Base-by-base conservation (phyloP, 1,140 invertebrate species). In the Aphidius ervi region DNA sequence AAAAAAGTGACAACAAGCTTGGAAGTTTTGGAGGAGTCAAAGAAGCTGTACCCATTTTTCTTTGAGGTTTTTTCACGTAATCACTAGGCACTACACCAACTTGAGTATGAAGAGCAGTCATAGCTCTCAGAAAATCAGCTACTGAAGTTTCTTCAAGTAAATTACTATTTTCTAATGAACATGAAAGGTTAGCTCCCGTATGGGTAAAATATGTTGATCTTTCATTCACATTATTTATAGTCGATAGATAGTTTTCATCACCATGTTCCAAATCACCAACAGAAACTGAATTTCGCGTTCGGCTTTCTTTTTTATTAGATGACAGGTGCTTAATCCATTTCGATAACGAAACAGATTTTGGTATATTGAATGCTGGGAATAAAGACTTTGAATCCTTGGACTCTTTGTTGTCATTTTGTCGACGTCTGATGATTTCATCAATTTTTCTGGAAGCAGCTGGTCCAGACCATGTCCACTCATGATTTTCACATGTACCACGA, bases 81-180 rank as follows among this genome's bases (percentile, higher is more conserved):
- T 77, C 23, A 3, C 72, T 9, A 0, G 71, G 72, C 5, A 72
- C 66, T 10, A 69, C 65, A 56, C 75, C 70, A 59, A 77, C 71
- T 58, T 74, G 71, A 1, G 78, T 76, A 46, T 85, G 84, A 43
- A 88, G 73, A 45, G 85, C 83, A 37, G 87, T 85, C 10, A 92
- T 69, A 0, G 88, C 87, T 42, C 88, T 77, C 10, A 91, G 78
- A 23, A 91, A 83, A 74, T 91, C 89, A 4, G 88, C 88, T 9
- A 91, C 75, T 20, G 87, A 90, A 1, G 89, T 91, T 67, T 90
- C 85, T 77, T 91, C 89, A 47, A 90, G 74, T 31, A 91, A 78
- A 68, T 83, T 82, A 23, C 84, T 83, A 65, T 85, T 68, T 39
- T 70, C 68, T 5, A 70, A 41, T 9, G 56, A 67, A 46, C 7